Evolutionary conservation across 2,888 invertebrate species (phyloP).

Genomic region (Resseliella maxima): DNA sequence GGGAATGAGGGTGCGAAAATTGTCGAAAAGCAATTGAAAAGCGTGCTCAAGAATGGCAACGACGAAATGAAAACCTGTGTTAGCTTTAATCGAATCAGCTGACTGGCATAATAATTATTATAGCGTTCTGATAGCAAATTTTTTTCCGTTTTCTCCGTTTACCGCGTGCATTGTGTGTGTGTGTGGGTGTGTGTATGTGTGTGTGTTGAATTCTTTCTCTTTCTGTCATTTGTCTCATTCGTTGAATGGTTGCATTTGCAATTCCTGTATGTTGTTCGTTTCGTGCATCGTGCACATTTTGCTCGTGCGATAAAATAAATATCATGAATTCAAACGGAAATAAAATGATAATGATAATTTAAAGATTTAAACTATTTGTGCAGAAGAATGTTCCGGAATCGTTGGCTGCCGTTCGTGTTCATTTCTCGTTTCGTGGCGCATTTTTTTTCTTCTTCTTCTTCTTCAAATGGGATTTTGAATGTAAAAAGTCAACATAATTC

Average conservation of each 20-base stretch:
- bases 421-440: not conserved
- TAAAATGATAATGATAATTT: conserved; percentile 51
- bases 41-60: not conserved
- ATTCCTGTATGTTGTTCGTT: conserved; percentile 29
- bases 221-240: too few relatives aligned
- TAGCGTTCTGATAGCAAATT: conserved; percentile 27
- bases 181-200: too few relatives aligned
- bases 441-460: not conserved
- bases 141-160: not conserved
- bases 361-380: conserved; percentile 50
- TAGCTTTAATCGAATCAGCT: conserved; percentile 48
- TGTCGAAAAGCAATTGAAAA: not conserved
- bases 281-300: conserved; percentile 3
- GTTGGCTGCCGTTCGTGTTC: not conserved
- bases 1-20: not conserved
- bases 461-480: not conserved
- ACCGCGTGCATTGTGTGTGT: conserved; percentile 34
- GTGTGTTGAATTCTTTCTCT: too few relatives aligned
- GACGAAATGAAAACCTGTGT: conserved; percentile 50
- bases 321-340: conserved; percentile 52
- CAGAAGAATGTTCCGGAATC: conserved; percentile 38
- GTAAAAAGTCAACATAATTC: conserved; percentile 31
- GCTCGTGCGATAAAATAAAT: conserved; percentile 36
- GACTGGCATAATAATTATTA: conserved; percentile 45
- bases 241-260: not conserved